Conservation (phyloP, 1,140 invertebrate species). For the Zaprionus africanus region DNA sequence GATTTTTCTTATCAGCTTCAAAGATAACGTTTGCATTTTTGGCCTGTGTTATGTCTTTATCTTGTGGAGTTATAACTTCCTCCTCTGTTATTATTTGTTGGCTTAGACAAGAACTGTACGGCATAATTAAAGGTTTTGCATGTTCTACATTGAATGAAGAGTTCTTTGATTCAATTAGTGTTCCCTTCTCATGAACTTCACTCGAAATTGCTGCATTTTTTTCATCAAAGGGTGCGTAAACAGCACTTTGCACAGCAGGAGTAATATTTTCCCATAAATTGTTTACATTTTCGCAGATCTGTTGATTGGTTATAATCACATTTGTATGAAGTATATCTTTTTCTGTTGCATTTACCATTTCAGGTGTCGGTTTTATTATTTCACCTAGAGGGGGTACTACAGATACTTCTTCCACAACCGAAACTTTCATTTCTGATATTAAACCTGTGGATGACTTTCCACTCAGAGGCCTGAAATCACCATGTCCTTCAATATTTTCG, state of each 20-base stretch:
- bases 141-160: conserved; percentile 18
- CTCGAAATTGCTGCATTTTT: conserved; percentile 42
- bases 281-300: conserved; percentile 63
- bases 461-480: conserved; percentile 58
- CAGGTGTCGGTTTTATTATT: conserved; percentile 54
- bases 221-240: not conserved
- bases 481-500: conserved; percentile 63
- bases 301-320: conserved; percentile 72
- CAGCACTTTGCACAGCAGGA: conserved; percentile 50
- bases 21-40: conserved; percentile 44
- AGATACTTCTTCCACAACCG: conserved; percentile 87
- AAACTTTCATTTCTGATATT: conserved; percentile 76
- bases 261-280: conserved; percentile 52
- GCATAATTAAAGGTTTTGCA: conserved; percentile 38
- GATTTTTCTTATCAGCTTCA: conserved; percentile 39
- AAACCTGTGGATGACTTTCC: conserved; percentile 18
- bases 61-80: conserved; percentile 31
- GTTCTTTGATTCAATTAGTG: conserved; percentile 27
- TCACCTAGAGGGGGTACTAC: conserved; percentile 85
- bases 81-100: conserved; percentile 56
- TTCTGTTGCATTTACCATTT: conserved; percentile 19
- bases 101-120: conserved; percentile 57
- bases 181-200: conserved; percentile 46
- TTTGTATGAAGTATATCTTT: conserved; percentile 47
- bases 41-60: conserved; percentile 15